Base-by-base conservation (phyloP, 2,113 vertebrate species). In the Istiophorus platypterus region DNA sequence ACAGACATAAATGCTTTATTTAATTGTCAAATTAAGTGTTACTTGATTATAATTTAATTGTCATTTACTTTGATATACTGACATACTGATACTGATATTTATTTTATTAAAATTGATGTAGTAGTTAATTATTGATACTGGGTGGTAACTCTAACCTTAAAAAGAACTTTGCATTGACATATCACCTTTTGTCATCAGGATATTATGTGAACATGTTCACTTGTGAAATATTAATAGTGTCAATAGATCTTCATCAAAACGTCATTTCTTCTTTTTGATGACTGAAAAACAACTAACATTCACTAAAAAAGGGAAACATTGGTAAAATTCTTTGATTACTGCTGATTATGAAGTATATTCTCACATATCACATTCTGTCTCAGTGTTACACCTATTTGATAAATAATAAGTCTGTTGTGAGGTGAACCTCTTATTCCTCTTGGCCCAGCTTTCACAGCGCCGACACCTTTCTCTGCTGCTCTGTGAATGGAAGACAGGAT, bases 401-500 rank as follows among this genome's bases (percentile, higher is more conserved):
- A 78, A 75, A 83, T 78, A 82, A 80, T 76, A 22, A 68, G 17
- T 49, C 58, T 17, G 24, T 52, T 8, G 29, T 20, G 51, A 69
- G 76, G 42, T 34, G 51, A 84, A 56, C 47, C 47, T 62, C 24
- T 56, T 54, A 10, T 8, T 72, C 77, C 71, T 76, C 47, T 26
- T 29, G 47, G 54, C 45, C 1, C 15, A 3, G 20, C 52, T 65
- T 67, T 76, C 58, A 66, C 72, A 14, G 49, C 9, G 5, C 61
- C 17, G 72, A 81, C 81, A 72, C 78, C 76, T 87, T 61, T 58
- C 58, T 31, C 15, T 51, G 73, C 80, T 41, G 34, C 74, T 86
- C 76, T 39, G 73, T 45, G 45, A 78, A 47, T 78, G 41, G n/a
- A 88, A 51, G 45, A 57, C 45, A 41, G 39, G 78, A 0, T 82